Conservation (phyloP, 2,113 vertebrate species). For the Hemiscyllium ocellatum region DNA sequence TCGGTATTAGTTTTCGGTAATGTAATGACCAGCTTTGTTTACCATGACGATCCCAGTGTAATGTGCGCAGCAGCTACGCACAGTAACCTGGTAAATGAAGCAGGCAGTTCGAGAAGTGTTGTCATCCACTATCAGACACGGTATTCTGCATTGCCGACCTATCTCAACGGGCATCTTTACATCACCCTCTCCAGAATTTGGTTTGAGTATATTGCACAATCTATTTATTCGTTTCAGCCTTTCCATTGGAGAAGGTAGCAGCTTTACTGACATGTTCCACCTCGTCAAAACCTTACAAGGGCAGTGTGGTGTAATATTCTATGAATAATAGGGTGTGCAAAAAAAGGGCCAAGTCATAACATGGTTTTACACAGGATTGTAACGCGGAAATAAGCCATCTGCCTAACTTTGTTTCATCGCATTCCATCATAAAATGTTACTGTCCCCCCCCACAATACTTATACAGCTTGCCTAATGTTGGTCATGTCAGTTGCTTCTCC, state of each 20-base stretch:
- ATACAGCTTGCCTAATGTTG: neutral
- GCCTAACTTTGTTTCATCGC: neutral
- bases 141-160: neutral
- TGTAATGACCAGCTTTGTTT: neutral
- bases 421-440: neutral
- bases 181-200: neutral
- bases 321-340: neutral
- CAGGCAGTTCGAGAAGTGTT: neutral
- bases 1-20: neutral
- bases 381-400: neutral
- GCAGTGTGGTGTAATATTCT: too few relatives aligned
- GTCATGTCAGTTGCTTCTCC: neutral
- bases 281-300: neutral
- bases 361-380: neutral
- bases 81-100: constrained; percentile 5
- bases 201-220: neutral
- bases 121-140: neutral
- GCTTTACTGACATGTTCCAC: neutral
- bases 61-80: neutral
- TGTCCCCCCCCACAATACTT: neutral
- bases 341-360: neutral
- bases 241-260: neutral
- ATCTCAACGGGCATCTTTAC: neutral
- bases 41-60: neutral
- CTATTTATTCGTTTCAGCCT: neutral